Evolutionary conservation across 2,113 vertebrate genomes (phyloP).

Genomic region (Hemichromis elongatus): DNA sequence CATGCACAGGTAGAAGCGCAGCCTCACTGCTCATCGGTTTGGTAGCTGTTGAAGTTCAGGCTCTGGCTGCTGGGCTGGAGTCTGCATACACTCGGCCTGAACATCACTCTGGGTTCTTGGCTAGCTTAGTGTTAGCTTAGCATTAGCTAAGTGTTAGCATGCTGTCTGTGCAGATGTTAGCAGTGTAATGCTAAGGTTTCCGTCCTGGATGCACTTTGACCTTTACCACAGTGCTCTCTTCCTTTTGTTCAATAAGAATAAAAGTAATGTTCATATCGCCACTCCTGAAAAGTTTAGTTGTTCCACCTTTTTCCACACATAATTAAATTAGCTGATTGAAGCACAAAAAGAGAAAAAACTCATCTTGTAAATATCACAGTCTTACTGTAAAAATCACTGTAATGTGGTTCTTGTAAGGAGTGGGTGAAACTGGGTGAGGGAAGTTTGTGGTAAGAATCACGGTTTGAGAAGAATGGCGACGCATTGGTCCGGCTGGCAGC

Average conservation of each 20-base stretch:
- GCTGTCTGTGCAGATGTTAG: not conserved
- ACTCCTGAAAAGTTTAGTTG: not conserved
- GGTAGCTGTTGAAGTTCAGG: not conserved
- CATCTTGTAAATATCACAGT: no score
- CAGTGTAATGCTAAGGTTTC: not conserved
- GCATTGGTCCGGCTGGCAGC: no score
- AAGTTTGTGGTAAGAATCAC: no score
- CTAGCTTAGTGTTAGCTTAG: not conserved
- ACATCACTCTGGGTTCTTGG: not conserved
- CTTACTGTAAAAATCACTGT: no score
- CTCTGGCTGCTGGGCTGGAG: not conserved
- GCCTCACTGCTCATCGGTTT: not conserved
- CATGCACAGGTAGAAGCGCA: fast-evolving
- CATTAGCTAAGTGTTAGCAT: not conserved
- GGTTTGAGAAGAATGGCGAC: no score
- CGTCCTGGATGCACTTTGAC: not conserved
- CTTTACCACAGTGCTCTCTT: not conserved
- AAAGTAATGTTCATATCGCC: not conserved
- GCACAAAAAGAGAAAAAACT: no score
- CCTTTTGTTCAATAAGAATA: not conserved
- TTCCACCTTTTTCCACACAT: not conserved
- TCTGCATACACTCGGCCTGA: not conserved
- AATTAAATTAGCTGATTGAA: no score
- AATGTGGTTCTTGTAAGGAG: no score
- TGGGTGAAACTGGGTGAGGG: no score